These are phyloP conservation scores for Siphlonurus alternatus DNA, from an alignment of 2,888 invertebrate genomes.

Conservation along the genomic window DNA sequence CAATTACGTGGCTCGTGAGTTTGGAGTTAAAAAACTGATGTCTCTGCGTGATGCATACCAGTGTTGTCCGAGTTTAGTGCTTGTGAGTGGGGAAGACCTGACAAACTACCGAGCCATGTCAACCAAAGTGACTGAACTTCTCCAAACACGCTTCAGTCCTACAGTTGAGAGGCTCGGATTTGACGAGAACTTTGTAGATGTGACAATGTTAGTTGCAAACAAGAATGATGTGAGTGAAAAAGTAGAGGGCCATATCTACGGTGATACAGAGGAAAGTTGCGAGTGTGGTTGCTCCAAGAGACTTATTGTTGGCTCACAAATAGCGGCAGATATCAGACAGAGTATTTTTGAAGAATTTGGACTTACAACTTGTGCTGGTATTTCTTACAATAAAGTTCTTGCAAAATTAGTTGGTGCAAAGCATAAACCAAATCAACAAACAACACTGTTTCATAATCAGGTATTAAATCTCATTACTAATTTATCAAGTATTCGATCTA, in stretches of 20 bases:
- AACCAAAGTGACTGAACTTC: slow-evolving; percentile 50
- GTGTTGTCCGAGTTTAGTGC: slow-evolving; percentile 52
- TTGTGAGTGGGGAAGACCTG: slow-evolving; percentile 71
- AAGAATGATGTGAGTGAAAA: slow-evolving; percentile 14
- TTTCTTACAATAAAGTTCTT: slow-evolving; percentile 67
- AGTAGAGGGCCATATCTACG: slow-evolving; percentile 12
- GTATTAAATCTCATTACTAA: slow-evolving; percentile 46
- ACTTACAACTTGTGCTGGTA: slow-evolving; percentile 65
- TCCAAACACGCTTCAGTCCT: slow-evolving; percentile 47
- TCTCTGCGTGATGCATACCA: slow-evolving; percentile 41
- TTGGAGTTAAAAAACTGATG: slow-evolving; percentile 65
- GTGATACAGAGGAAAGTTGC: slow-evolving; percentile 35
- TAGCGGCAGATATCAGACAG: slow-evolving; percentile 60
- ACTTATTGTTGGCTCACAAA: slow-evolving; percentile 48
- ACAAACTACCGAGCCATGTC: slow-evolving; percentile 64
- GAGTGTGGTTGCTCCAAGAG: slow-evolving; percentile 56
- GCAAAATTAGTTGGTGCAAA: slow-evolving; percentile 56
- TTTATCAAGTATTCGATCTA: slow-evolving; percentile 39
- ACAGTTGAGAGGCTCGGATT: slow-evolving; percentile 66
- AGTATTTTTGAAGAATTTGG: slow-evolving; percentile 48
- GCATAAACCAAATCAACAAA: slow-evolving; percentile 71
- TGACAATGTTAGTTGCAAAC: slow-evolving; percentile 40
- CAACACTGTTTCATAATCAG: slow-evolving; percentile 53
- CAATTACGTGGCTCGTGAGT: slow-evolving; percentile 62
- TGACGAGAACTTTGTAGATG: slow-evolving; percentile 74